These are phyloP conservation scores for Neosalanx taihuensis DNA, from an alignment of 2,797 vertebrate genomes.

Conservation along the genomic window DNA sequence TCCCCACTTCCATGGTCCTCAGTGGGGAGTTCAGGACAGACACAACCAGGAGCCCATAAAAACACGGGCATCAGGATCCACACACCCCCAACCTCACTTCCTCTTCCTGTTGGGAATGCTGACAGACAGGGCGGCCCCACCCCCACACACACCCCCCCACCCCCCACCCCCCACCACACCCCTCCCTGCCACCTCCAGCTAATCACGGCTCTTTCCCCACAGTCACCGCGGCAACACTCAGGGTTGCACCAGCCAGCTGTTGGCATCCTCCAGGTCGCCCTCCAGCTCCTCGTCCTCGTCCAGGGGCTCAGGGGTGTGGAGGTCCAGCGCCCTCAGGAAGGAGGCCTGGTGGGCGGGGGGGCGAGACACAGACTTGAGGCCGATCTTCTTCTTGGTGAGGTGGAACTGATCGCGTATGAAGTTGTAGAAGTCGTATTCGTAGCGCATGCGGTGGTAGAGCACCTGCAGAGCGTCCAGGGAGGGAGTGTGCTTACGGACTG, in stretches of 20 bases:
- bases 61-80: slow-evolving; percentile 50
- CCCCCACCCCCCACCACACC: slow-evolving; percentile 25
- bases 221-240: slow-evolving; percentile 45
- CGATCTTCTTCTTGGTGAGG: slow-evolving; percentile 92
- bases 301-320: slow-evolving; percentile 86
- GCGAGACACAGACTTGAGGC: slow-evolving; percentile 79
- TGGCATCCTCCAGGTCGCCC: slow-evolving; percentile 83
- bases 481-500: slow-evolving; percentile 91
- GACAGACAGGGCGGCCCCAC: slow-evolving; percentile 19
- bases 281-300: slow-evolving; percentile 84
- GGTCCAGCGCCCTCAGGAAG: slow-evolving; percentile 81
- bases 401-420: slow-evolving; percentile 96
- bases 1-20: slow-evolving; percentile 42
- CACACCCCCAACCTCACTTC: slow-evolving; percentile 42
- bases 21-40: slow-evolving; percentile 43
- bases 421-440: slow-evolving; percentile 96
- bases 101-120: slow-evolving; percentile 47
- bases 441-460: slow-evolving; percentile 94
- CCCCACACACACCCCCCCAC: slow-evolving; percentile 17
- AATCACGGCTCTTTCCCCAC: slow-evolving; percentile 28
- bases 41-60: slow-evolving; percentile 44
- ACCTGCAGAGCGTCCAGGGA: slow-evolving; percentile 92
- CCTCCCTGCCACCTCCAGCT: slow-evolving; percentile 24
- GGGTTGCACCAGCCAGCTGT: slow-evolving; percentile 91
- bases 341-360: slow-evolving; percentile 70